Base-by-base conservation (phyloP, 37 sponge, comb jelly and placozoan genomes). In the Petrosia ficiformis region DNA sequence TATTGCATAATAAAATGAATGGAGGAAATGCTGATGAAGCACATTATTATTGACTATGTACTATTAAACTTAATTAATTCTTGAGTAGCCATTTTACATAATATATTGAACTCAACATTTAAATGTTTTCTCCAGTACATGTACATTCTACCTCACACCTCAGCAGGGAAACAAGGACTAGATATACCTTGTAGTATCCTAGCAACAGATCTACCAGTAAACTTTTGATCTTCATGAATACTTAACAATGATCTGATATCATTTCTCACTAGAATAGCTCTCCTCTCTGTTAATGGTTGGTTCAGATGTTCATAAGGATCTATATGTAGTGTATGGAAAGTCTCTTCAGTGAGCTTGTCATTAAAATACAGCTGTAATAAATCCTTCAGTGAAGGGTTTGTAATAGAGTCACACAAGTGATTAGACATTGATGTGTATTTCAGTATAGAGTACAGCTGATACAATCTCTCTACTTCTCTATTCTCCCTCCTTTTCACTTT, bases 141-240 rank as follows among this genome's bases (percentile, higher is more conserved):
- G 42, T 41, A 77, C 80, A 42, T 76, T 72, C n/a, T n/a, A 11
- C 90, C 92, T 96, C 98, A 97, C 44, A 92, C 90, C n/a, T 83
- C 59, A 1, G 98, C 96, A 39, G 95, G 93, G 75, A 76, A 97
- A 35, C 78, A 81, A 8, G 98, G 98, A 70, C 96, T 97, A 2
- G 84, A 32, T 19, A 97, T 97, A 5, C 98, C 98, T 48, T 95
- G 90, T 39, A 97, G 86, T n/a, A 97, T 89, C 31, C 95, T 61
- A 24, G 95, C 98, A 58, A 97, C 77, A 0, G 85, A 78, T 26
- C 92, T 76, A 10, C 90, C 96, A 43, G 83, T 88, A n/a, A 94
- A 92, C 2, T 79, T 58, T 28, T 69, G 68, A 34, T 97, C 96
- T 30, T 65, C 60, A 77, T 92, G 86, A 10, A 77, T 81, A n/a